phyloP scores from a whole-genome alignment of 2,797 vertebrate species.

The Sebastolobus altivelis region DNA sequence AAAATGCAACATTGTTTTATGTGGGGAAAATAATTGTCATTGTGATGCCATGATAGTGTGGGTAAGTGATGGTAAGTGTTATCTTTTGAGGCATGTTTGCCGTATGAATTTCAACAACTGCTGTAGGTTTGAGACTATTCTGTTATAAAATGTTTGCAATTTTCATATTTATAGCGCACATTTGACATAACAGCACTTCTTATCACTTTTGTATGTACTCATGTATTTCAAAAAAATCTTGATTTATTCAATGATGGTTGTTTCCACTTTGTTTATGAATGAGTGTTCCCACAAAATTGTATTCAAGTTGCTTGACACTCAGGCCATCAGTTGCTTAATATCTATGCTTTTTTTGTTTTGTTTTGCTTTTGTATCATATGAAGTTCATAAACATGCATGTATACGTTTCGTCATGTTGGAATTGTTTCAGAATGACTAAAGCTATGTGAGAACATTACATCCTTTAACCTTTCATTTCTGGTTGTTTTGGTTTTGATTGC shows the following conservation, averaged over 20 bases:
- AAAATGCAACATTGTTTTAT: slow-evolving; percentile 58
- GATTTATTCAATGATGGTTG: slow-evolving; percentile 56
- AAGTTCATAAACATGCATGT: slow-evolving; percentile 71
- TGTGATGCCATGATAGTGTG: slow-evolving; percentile 51
- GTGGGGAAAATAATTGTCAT: slow-evolving; percentile 47
- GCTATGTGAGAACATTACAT: slow-evolving; percentile 74
- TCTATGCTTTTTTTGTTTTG: slow-evolving; percentile 49
- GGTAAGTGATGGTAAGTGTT: slow-evolving; percentile 36
- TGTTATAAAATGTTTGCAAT: slow-evolving; percentile 40
- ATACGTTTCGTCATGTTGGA: slow-evolving; percentile 69
- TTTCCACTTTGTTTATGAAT: slow-evolving; percentile 58
- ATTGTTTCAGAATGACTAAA: slow-evolving; percentile 75
- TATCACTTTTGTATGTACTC: slow-evolving; percentile 61
- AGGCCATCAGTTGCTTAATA: slow-evolving; percentile 53
- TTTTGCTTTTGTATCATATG: slow-evolving; percentile 59
- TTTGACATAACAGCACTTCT: slow-evolving; percentile 38
- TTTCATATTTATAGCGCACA: slow-evolving; percentile 59
- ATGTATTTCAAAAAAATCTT: slow-evolving; percentile 48
- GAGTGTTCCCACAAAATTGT: slow-evolving; percentile 56
- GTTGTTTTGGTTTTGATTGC: slow-evolving; percentile 55
- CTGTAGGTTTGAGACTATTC: slow-evolving; percentile 47
- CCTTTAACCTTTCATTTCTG: slow-evolving; percentile 78
- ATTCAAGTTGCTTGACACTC: slow-evolving; percentile 49
- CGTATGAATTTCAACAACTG: slow-evolving; percentile 36
- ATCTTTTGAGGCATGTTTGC: slow-evolving; percentile 31